Evolutionary conservation across 23 tunicate genomes (phyloP).

Genomic region (Phallusia fumigata): DNA sequence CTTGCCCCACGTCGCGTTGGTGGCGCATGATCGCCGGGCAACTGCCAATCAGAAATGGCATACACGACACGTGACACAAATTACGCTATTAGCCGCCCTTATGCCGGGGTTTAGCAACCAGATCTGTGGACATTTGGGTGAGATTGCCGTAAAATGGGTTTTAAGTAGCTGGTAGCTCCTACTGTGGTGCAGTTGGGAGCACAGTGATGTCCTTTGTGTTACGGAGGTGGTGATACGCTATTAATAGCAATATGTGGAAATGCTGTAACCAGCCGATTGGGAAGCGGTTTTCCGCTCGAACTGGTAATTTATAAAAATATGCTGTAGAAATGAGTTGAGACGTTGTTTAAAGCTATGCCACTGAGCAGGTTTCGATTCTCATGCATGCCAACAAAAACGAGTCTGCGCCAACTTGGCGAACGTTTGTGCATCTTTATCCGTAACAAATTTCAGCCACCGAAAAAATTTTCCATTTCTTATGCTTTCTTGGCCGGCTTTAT

Average conservation of each 20-base stretch:
- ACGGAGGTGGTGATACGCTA: not conserved
- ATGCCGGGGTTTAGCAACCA: not conserved
- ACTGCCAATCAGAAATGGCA: not conserved
- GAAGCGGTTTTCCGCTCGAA: too few species aligned
- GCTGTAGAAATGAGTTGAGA: too few species aligned
- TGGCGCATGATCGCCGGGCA: not conserved
- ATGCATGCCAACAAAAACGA: too few species aligned
- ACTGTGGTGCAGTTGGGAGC: not conserved
- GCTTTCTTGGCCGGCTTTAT: too few species aligned
- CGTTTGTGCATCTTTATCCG: too few species aligned
- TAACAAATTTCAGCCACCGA: too few species aligned
- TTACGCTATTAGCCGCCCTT: not conserved
- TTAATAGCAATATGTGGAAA: not conserved
- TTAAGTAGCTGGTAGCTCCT: not conserved
- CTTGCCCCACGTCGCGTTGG: too few species aligned
- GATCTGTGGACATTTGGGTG: not conserved
- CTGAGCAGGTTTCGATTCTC: too few species aligned
- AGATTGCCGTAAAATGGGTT: not conserved
- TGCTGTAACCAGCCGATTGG: not conserved
- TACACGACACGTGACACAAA: not conserved
- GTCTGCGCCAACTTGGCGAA: too few species aligned
- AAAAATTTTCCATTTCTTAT: too few species aligned
- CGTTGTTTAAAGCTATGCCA: too few species aligned
- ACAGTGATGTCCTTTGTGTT: not conserved
- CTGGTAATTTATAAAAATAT: too few species aligned